Evolutionary conservation across 2,113 vertebrate genomes (phyloP).

Genomic region (Phasianus colchicus): DNA sequence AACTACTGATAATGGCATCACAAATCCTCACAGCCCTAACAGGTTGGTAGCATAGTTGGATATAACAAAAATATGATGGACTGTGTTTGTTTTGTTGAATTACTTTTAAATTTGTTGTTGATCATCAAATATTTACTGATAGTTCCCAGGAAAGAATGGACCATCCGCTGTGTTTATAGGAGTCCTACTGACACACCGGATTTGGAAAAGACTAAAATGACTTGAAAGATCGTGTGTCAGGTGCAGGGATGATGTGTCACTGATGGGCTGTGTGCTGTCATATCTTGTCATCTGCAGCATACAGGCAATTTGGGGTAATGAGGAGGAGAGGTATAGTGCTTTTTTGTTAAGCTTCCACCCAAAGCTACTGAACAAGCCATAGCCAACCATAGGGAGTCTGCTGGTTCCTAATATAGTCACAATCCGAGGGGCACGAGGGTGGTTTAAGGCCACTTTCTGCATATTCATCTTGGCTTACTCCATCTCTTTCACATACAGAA

Average conservation of each 20-base stretch:
- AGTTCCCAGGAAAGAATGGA: neutral
- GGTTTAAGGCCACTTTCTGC: neutral
- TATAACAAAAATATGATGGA: neutral
- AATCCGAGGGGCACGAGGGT: neutral
- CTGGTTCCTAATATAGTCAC: neutral
- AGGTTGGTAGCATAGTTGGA: neutral
- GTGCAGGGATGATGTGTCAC: neutral
- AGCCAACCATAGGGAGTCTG: neutral
- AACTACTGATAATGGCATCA: neutral
- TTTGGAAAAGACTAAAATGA: neutral
- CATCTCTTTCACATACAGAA: neutral
- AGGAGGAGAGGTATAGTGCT: neutral
- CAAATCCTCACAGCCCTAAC: neutral
- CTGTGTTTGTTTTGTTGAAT: neutral
- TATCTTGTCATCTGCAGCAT: neutral
- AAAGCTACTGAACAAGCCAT: neutral
- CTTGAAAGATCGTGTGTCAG: neutral
- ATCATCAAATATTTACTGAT: neutral
- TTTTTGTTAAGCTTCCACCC: neutral
- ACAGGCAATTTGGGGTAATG: neutral
- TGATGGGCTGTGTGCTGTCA: neutral
- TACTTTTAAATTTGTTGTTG: neutral
- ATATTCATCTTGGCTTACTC: neutral
- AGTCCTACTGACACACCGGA: neutral
- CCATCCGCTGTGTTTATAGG: neutral